Conservation (phyloP, 2,888 invertebrate genomes). For the Ephialtes manifestator region DNA sequence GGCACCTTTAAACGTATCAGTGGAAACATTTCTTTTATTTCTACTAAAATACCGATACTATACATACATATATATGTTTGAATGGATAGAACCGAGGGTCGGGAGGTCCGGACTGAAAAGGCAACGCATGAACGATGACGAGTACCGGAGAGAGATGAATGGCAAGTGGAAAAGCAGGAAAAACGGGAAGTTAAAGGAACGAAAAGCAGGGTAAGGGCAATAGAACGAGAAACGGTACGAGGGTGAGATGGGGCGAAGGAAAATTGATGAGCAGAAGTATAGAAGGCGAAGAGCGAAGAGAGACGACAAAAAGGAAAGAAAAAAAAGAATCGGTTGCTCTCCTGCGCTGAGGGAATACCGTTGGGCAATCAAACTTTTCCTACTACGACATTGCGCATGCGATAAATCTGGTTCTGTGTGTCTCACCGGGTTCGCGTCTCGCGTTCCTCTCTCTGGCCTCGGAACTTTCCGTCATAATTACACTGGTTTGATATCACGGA, state of each 20-base stretch:
- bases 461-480: slow-evolving; percentile 65
- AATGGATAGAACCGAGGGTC: neutral
- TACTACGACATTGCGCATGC: slow-evolving; percentile 55
- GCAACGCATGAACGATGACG: neutral
- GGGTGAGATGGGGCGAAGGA: slow-evolving; percentile 21
- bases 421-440: slow-evolving; percentile 44
- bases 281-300: slow-evolving; percentile 27
- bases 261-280: slow-evolving; percentile 40
- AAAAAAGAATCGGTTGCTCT: slow-evolving; percentile 46
- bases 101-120: neutral
- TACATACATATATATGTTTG: neutral
- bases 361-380: slow-evolving; percentile 67
- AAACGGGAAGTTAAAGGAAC: slow-evolving; percentile 6
- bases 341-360: slow-evolving; percentile 43
- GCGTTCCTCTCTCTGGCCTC: slow-evolving; percentile 37
- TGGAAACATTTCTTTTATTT: too few species aligned
- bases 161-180: neutral
- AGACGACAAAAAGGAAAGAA: slow-evolving; percentile 15
- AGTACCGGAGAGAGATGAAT: neutral
- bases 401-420: slow-evolving; percentile 61
- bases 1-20: too few species aligned
- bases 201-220: neutral
- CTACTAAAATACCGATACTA: too few species aligned
- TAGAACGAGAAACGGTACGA: slow-evolving; percentile 28
- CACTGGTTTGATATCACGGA: slow-evolving; percentile 55